These are phyloP conservation scores for Papilio gigon DNA, from an alignment of 2,888 invertebrate species.

Conservation along the genomic window DNA sequence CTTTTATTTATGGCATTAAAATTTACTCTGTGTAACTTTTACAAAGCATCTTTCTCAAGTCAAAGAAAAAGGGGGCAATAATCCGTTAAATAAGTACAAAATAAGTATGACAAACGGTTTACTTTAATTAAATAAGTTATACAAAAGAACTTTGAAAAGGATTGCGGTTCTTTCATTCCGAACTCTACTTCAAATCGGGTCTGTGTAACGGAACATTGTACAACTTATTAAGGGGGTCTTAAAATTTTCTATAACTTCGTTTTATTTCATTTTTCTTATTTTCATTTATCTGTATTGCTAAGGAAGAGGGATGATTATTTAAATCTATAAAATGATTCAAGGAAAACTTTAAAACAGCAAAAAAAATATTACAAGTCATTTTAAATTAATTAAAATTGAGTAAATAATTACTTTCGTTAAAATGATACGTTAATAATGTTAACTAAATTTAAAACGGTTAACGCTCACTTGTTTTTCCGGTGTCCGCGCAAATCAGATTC, in stretches of 20 bases:
- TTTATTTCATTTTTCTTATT: neutral
- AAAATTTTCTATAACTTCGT: constrained; percentile 36
- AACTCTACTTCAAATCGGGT: constrained; percentile 46
- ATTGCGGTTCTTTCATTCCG: constrained; percentile 64
- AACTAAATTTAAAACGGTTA: no score
- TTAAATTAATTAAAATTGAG: no score
- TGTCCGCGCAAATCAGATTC: no score
- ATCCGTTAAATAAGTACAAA: constrained; percentile 60
- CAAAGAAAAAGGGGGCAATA: constrained; percentile 60
- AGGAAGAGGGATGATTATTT: no score
- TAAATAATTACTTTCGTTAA: no score
- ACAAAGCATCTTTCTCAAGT: constrained; percentile 43
- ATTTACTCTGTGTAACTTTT: neutral
- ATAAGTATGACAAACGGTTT: constrained; percentile 50
- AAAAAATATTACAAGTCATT: no score
- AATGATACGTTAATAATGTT: no score
- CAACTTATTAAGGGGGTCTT: constrained; percentile 44
- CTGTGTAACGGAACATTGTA: constrained; percentile 42
- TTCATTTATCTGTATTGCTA: neutral
- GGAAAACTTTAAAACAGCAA: no score
- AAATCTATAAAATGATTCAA: no score
- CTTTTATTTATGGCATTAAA: constrained; percentile 1
- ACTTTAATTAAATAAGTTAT: constrained; percentile 62
- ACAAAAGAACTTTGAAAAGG: constrained; percentile 65
- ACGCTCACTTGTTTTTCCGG: no score